Conservation (phyloP, 2,888 invertebrate genomes). For the Aphidius colemani region DNA sequence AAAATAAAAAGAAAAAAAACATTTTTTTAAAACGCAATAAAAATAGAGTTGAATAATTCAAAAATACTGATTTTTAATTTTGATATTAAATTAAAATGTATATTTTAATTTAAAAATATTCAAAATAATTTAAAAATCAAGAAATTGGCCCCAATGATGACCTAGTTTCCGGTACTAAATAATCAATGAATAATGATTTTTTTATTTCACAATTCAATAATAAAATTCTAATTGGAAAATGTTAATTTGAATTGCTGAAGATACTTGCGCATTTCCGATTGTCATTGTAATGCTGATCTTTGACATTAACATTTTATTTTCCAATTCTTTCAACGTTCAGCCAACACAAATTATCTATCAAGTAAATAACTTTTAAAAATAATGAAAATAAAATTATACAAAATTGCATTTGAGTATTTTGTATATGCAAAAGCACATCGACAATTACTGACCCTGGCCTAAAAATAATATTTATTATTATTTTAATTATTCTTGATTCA, state of each 20-base stretch:
- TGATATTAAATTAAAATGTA: background rate
- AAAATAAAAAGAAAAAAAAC: too few species aligned
- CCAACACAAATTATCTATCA: background rate
- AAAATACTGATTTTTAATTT: too few species aligned
- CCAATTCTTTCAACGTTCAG: background rate
- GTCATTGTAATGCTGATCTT: slow-evolving; percentile 33
- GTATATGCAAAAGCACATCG: slow-evolving; percentile 34
- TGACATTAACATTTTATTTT: slow-evolving; percentile 26
- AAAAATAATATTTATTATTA: slow-evolving; percentile 24
- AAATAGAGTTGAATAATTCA: too few species aligned
- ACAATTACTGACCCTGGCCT: slow-evolving; percentile 40
- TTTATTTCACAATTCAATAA: slow-evolving; percentile 26
- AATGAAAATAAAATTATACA: slow-evolving; percentile 6
- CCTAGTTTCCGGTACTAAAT: slow-evolving; percentile 26
- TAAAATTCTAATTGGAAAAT: slow-evolving; percentile 34
- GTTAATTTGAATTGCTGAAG: slow-evolving; percentile 27
- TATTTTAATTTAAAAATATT: slow-evolving; percentile 21
- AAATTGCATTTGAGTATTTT: slow-evolving; percentile 34
- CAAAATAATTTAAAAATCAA: background rate
- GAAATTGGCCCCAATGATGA: slow-evolving; percentile 16
- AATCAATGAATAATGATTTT: slow-evolving; percentile 24
- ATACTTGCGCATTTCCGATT: slow-evolving; percentile 30
- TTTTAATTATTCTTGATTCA: slow-evolving; percentile 5
- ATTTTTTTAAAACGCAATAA: too few species aligned
- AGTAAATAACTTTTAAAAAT: too few species aligned